Base-by-base conservation (phyloP, 2,888 invertebrate genomes). In the Maniola hyperantus region DNA sequence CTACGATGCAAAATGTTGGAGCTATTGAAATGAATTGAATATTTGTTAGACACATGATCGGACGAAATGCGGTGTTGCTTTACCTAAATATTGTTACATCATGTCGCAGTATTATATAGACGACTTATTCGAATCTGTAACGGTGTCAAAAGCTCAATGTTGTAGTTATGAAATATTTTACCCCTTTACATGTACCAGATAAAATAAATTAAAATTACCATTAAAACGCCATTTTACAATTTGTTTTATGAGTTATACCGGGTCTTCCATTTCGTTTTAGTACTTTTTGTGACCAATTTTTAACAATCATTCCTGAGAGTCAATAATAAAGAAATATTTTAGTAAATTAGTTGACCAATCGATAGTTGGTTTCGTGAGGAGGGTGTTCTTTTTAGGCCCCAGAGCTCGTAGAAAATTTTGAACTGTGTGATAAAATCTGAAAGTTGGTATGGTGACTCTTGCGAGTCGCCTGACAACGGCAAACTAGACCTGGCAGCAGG, bases 71-170 rank as follows among this genome's bases (percentile, higher is more conserved):
- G 50, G 72, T 73, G 72, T 74, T 72, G 71, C 69, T 51, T 46
- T 66, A 69, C 44, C 59, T 34, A 74, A 77, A 79, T 78, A 79
- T 79, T 80, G 77, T 77, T 76, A 74, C 71, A 72, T 79, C 75
- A 75, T 77, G 74, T 79, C 77, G 74, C 88, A 88, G 87, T 89
- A 88, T 88, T 88, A 88, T 86, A 78, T 84, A 86, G 81, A 83
- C 73, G 74, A 77, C 77, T 79, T 79, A 77, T 82, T 84, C 79
- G 74, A 81, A 81, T 81, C 77, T 80, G 77, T 80, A 76, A 79
- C 77, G 80, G 84, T 87, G 89, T 90, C 88, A 83, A 86, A 87
- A 85, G 89, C 89, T 89, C 90, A 89, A 90, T 85, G 78, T 81
- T 78, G 81, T 81, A 77, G 74, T 78, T 77, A 77, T 76, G 70